phyloP scores from a whole-genome alignment of 2,113 vertebrate genomes.

The Sapayoa aenigma region DNA sequence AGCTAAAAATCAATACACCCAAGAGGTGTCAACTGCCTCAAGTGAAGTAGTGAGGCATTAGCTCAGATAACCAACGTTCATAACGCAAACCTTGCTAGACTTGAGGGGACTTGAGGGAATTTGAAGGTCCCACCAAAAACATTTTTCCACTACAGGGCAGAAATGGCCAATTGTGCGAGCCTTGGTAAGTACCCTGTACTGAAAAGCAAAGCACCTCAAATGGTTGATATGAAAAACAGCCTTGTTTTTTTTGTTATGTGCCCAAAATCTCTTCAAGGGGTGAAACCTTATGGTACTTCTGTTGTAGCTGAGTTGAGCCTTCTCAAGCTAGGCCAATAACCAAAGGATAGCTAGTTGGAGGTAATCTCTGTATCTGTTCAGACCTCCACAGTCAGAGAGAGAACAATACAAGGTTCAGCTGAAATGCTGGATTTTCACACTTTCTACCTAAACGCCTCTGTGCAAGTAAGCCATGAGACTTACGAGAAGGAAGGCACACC shows the following conservation, averaged over 20 bases:
- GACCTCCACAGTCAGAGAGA: not conserved
- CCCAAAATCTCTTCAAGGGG: not conserved
- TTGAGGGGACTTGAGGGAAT: not conserved
- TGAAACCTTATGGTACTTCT: not conserved
- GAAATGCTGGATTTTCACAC: not conserved
- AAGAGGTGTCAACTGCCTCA: not conserved
- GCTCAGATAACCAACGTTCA: not conserved
- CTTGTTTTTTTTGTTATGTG: rapidly evolving
- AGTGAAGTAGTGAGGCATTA: not conserved
- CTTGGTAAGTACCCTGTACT: not conserved
- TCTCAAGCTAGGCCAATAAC: not conserved
- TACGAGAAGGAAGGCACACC: not conserved
- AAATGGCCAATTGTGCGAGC: rapidly evolving
- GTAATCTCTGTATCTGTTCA: not conserved
- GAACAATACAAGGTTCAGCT: rapidly evolving
- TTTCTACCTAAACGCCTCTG: not conserved
- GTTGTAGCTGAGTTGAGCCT: not conserved
- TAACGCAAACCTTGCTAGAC: not conserved
- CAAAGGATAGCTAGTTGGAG: not conserved
- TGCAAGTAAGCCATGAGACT: not conserved
- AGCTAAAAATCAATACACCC: not conserved
- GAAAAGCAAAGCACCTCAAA: not conserved
- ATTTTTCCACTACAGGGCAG: not conserved
- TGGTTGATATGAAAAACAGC: rapidly evolving
- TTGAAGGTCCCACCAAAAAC: not conserved